phyloP scores from a whole-genome alignment of 2,888 invertebrate species.

The Drosophila sordidapex region DNA sequence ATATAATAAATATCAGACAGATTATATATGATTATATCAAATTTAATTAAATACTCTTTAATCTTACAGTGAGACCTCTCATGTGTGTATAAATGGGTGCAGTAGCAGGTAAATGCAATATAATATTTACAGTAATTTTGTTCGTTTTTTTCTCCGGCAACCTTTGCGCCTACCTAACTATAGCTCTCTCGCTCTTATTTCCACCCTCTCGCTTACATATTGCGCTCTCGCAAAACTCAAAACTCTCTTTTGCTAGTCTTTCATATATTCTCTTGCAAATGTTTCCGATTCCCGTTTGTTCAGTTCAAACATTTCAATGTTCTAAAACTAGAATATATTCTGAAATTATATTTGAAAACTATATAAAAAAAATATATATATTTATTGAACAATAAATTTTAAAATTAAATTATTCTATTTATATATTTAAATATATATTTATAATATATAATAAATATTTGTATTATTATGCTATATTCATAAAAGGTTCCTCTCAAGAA shows the following conservation, averaged over 20 bases:
- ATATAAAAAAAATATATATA: background rate
- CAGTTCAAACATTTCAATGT: background rate
- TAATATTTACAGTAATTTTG: background rate
- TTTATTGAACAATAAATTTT: background rate
- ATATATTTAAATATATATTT: background rate
- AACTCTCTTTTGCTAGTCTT: background rate
- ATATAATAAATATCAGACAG: background rate
- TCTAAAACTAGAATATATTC: background rate
- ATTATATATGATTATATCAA: background rate
- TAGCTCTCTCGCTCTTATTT: background rate
- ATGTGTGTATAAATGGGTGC: background rate
- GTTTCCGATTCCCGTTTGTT: background rate
- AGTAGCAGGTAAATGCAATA: conserved; percentile 27
- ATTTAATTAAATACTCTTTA: background rate
- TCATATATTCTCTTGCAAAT: background rate
- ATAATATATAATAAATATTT: background rate
- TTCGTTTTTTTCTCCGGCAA: background rate
- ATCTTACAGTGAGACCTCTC: background rate
- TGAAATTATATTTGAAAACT: background rate
- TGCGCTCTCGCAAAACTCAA: background rate
- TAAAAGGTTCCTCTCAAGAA: background rate
- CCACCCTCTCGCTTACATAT: conserved; percentile 3
- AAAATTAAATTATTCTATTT: background rate
- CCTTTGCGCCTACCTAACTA: conserved; percentile 13
- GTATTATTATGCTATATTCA: background rate